phyloP scores from a whole-genome alignment of 1,140 invertebrate genomes.

The Notospermus geniculatus region DNA sequence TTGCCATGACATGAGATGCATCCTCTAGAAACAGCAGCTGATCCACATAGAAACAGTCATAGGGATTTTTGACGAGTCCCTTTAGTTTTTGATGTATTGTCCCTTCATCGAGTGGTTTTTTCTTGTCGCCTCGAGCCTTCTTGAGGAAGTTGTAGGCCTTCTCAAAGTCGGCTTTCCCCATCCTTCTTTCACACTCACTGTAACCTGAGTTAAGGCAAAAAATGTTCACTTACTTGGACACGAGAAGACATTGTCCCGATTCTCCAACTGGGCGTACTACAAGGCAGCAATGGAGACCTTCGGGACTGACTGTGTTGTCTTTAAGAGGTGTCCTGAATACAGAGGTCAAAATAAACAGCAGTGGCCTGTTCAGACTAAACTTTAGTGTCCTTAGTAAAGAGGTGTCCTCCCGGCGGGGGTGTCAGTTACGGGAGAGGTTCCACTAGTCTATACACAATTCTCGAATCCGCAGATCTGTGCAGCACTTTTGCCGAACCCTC shows the following conservation, averaged over 20 bases:
- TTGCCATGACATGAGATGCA: too few species aligned
- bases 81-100: conserved; percentile 36
- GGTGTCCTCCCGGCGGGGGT: background rate
- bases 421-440: background rate
- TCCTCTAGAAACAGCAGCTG: conserved; percentile 55
- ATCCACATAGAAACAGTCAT: conserved; percentile 54
- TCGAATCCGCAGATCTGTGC: too few species aligned
- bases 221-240: background rate
- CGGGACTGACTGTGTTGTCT: background rate
- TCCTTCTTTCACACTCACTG: conserved; percentile 48
- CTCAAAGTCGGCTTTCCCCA: conserved; percentile 46
- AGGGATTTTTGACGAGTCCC: conserved; percentile 46
- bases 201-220: conserved; percentile 14
- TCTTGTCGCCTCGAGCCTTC: conserved; percentile 35
- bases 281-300: background rate
- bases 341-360: too few species aligned
- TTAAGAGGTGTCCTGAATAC: too few species aligned
- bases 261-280: background rate
- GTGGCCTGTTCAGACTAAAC: background rate
- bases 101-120: conserved; percentile 28
- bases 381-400: background rate
- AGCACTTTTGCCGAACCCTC: too few species aligned
- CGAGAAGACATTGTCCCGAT: too few species aligned
- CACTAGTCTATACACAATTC: background rate
- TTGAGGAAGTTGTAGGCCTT: conserved; percentile 50